phyloP scores from a whole-genome alignment of 2,113 vertebrate genomes.

The Parotia lawesii region DNA sequence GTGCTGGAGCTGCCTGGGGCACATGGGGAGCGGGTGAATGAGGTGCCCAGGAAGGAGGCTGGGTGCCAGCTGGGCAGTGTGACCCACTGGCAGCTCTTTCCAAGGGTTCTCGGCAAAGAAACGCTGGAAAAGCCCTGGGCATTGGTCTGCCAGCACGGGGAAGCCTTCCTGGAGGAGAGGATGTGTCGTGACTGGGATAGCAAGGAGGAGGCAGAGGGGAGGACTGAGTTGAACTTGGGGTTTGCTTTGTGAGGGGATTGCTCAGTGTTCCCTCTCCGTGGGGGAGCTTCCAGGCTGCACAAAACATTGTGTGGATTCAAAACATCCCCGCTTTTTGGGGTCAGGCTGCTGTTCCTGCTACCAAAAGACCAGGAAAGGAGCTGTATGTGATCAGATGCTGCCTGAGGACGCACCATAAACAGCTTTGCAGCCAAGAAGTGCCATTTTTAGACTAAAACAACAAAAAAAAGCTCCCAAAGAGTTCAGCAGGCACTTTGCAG shows the following conservation, averaged over 20 bases:
- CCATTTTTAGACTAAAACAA: not conserved
- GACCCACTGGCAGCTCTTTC: not conserved
- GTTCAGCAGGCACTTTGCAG: not conserved
- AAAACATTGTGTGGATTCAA: not conserved
- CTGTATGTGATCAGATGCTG: rapidly evolving
- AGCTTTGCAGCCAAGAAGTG: not conserved
- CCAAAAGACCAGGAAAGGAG: not conserved
- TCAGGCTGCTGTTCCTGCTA: not conserved
- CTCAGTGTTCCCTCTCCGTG: not conserved
- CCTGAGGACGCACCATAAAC: not conserved
- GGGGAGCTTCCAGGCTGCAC: not conserved
- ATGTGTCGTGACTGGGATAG: not conserved
- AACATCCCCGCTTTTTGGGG: not conserved
- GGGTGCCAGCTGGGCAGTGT: constrained; percentile 5
- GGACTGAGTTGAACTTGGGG: not conserved
- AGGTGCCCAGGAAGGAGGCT: constrained; percentile 41
- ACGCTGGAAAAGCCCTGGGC: not conserved
- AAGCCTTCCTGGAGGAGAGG: not conserved
- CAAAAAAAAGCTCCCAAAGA: not conserved
- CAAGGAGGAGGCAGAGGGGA: not conserved
- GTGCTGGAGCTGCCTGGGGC: not conserved
- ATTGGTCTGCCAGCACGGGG: not conserved
- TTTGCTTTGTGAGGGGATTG: not conserved
- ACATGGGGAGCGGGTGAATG: not conserved
- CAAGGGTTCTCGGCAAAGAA: not conserved